phyloP scores from a whole-genome alignment of 2,113 vertebrate species.

The Arothron firmamentum region DNA sequence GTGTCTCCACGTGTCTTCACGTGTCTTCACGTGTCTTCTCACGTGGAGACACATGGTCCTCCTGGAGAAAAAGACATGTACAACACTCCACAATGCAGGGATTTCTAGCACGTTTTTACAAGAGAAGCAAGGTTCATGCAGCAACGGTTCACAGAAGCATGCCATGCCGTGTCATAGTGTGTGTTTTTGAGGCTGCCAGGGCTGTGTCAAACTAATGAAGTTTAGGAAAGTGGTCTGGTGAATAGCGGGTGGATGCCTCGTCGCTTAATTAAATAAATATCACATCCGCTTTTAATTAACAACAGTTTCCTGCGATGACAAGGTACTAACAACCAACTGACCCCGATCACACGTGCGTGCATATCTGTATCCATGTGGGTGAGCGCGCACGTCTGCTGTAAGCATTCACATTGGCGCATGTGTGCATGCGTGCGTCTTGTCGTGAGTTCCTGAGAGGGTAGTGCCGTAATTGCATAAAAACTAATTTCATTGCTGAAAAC shows the following conservation, averaged over 20 bases:
- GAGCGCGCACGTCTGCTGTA: not conserved
- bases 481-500: constrained; percentile 71
- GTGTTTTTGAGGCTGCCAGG: constrained; percentile 27
- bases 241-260: constrained; percentile 57
- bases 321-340: constrained; percentile 61
- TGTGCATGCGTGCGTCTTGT: constrained; percentile 23
- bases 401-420: constrained; percentile 1
- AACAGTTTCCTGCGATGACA: constrained; percentile 55
- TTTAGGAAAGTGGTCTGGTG: constrained; percentile 40
- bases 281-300: constrained; percentile 66
- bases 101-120: not conserved
- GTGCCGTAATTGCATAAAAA: constrained; percentile 69
- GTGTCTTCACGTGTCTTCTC: too few relatives aligned
- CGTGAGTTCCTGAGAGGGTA: constrained; percentile 54
- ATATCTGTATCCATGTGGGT: constrained; percentile 6
- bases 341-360: constrained; percentile 32
- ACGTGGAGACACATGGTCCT: too few relatives aligned
- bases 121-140: too few relatives aligned
- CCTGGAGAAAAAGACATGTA: constrained; percentile 1
- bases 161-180: not conserved
- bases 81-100: not conserved
- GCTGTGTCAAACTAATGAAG: constrained; percentile 51
- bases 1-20: too few relatives aligned
- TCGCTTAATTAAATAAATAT: constrained; percentile 61
- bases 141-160: not conserved